Conservation (phyloP, 1,140 invertebrate genomes). For the Drosophila sturtevanti region DNA sequence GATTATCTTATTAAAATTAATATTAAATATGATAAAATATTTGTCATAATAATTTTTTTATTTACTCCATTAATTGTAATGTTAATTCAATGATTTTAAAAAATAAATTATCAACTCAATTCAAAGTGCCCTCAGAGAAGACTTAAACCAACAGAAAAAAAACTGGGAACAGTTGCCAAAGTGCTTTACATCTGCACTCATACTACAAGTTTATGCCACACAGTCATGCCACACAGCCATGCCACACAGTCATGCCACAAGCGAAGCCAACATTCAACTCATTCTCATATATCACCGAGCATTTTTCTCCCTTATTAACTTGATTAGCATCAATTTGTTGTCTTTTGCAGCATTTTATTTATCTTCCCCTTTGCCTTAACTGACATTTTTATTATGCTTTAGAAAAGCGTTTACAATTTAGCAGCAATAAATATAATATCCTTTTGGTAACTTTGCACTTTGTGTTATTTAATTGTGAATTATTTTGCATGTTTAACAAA, state of each 20-base stretch:
- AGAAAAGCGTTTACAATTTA: background rate
- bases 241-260: background rate
- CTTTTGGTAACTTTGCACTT: background rate
- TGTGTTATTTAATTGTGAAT: background rate
- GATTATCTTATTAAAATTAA: too few species aligned
- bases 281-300: background rate
- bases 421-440: background rate
- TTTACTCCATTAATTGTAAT: too few species aligned
- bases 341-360: background rate
- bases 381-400: background rate
- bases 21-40: too few species aligned
- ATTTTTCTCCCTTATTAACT: background rate
- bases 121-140: background rate
- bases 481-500: too few species aligned
- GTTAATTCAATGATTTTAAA: background rate
- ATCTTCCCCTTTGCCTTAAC: background rate
- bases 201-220: too few species aligned
- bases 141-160: background rate
- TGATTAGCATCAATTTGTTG: constrained; percentile 3
- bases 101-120: background rate
- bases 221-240: background rate
- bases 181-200: background rate
- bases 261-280: background rate
- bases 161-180: background rate
- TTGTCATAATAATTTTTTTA: too few species aligned